phyloP scores from a whole-genome alignment of 2,113 vertebrate species.

The Ceratotherium simum region DNA sequence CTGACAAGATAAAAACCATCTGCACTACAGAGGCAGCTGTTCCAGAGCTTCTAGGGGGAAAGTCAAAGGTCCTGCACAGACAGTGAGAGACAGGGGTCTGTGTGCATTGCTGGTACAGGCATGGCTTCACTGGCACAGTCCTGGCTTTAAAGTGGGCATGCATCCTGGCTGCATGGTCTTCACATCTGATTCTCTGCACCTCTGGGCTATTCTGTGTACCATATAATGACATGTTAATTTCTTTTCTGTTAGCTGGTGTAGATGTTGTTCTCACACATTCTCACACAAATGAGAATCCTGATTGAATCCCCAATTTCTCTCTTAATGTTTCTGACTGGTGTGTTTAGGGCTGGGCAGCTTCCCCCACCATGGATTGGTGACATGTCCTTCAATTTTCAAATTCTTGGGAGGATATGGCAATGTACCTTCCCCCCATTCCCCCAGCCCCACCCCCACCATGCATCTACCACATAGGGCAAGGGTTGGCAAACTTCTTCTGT shows the following conservation, averaged over 20 bases:
- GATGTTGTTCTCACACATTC: too few relatives aligned
- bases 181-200: neutral
- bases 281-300: neutral
- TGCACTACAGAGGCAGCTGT: neutral
- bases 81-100: fast-evolving
- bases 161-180: neutral
- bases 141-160: neutral
- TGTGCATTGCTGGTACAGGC: neutral
- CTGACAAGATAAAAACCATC: neutral
- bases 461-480: neutral
- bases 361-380: neutral
- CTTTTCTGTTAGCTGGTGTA: neutral
- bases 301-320: neutral
- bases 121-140: fast-evolving
- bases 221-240: neutral
- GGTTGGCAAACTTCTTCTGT: neutral
- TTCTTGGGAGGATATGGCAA: neutral
- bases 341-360: neutral
- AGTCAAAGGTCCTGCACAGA: neutral
- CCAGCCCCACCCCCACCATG: fast-evolving
- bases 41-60: neutral
- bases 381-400: neutral
- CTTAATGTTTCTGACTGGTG: neutral
- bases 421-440: fast-evolving
- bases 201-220: neutral